These are phyloP conservation scores for Propithecus coquereli DNA, from an alignment of 2,113 vertebrate species.

Conservation along the genomic window DNA sequence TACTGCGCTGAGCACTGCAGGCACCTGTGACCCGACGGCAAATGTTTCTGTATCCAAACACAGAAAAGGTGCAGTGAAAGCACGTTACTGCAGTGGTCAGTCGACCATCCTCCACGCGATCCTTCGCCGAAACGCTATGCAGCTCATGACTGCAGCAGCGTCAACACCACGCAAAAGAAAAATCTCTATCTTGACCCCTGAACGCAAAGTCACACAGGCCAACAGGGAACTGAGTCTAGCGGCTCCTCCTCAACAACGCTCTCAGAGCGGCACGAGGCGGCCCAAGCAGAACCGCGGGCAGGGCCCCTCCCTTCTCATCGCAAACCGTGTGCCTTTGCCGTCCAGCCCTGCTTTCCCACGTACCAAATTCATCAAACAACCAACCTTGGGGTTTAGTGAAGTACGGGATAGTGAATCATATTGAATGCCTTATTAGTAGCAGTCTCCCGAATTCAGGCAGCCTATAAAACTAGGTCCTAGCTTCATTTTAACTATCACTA, in stretches of 20 bases:
- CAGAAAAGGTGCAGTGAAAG: neutral
- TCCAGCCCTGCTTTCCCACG: neutral
- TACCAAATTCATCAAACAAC: neutral
- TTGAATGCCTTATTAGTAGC: rapidly evolving
- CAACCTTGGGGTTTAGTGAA: too few species aligned
- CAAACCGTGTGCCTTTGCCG: too few species aligned
- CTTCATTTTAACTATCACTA: neutral
- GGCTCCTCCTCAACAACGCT: neutral
- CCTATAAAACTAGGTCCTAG: neutral
- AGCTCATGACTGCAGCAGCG: too few species aligned
- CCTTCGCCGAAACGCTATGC: rapidly evolving
- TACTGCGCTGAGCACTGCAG: neutral
- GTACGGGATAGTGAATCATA: neutral
- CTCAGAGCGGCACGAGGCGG: rapidly evolving
- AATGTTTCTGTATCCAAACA: neutral
- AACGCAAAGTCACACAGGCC: neutral
- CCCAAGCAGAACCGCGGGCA: rapidly evolving
- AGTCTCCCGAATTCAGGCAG: neutral
- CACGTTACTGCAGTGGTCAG: neutral
- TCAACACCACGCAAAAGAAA: neutral
- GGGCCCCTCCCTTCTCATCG: neutral
- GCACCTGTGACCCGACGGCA: neutral
- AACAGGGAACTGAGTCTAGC: rapidly evolving
- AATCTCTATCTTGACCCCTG: rapidly evolving
- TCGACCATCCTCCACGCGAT: rapidly evolving